Evolutionary conservation across 2,888 invertebrate genomes (phyloP), one percentile per base, ranked within the genome.

Genomic region (Glyphotaelius pellucidus): DNA sequence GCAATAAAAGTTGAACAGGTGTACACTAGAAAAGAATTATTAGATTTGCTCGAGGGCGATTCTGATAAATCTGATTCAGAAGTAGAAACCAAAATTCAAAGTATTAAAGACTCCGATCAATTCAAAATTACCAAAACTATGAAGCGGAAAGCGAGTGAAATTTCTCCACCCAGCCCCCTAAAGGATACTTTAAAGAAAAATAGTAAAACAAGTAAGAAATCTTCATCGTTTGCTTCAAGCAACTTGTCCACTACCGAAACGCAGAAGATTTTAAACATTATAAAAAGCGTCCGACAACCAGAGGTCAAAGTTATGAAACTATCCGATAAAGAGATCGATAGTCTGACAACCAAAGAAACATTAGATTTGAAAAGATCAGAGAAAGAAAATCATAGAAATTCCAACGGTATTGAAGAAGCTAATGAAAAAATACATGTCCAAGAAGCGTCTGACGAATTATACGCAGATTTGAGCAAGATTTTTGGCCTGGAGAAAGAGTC

Each of bases 11-110:
- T 92, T 7, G 90, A 91, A 87, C 90, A 93, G 35, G 80, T 93
- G 9, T 93, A 93, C 81, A 93, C 93, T 11, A 91, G 90, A 35
- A 80, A 93, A 89, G 91, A 93, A 38, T 80, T 93, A 14, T 81
- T 93, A 47, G 92, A 93, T 80, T 81, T 93, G 35, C 90, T 93
- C 31, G 92, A 91, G 86, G 91, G 91, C n/a, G 88, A 91, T 5
- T 83, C 90, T 12, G 80, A 80, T 25, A 80, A 87, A 47, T 87
- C 87, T 12, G 91, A 92, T 80, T 91, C 92, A 0, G 91, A 91
- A 35, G 84, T 30, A 25, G 91, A 91, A 31, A 86, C 88, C 5
- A 89, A 90, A 79, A 89, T 89, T 11, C 47, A 15, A 42, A 86
- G 12, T 30, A 42, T 38, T 3, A 86, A 86, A 30, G 38, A 86